Evolutionary conservation across 2,888 invertebrate genomes (phyloP), one percentile per base, ranked within the genome.

Genomic region (Corythucha ciliata): DNA sequence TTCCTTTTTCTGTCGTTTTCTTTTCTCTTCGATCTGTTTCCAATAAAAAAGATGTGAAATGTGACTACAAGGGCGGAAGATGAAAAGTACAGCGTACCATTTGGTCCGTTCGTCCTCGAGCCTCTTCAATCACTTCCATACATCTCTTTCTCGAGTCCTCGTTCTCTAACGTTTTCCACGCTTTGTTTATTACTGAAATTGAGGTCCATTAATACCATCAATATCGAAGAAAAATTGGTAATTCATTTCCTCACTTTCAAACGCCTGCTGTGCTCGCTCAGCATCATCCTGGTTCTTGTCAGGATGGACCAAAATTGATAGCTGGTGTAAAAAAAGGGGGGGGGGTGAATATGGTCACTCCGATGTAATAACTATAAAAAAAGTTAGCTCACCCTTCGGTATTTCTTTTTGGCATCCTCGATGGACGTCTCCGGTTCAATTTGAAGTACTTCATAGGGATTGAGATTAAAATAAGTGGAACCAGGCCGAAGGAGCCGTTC

Each of bases 291-390:
- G 84, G 73, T 99, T 99, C 73, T 98, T 99, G 69, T 99, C 98
- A 20, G 98, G 98, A 81, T 99, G 98, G 27, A 98, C 94, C 64
- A 98, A 75, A 68, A 98, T 91, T 16, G 98, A 97, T 64, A 97
- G 77, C 72, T 80, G 66, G 46, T 64, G 62, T 59, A 57, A 24
- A 20, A 48, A 29, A 29, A 29, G 8, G 29, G 10, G 10, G 29
- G 12, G 29, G 29, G n/a, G n/a, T n/a, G n/a, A n/a, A n/a, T n/a
- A n/a, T n/a, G n/a, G n/a, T n/a, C n/a, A n/a, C n/a, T n/a, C n/a
- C n/a, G n/a, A 29, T 8, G 29, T 29, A 29, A 8, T 29, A 8
- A n/a, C n/a, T 29, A 49, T 12, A 24, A 7, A 18, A 26, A 40
- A 18, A 18, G 7, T 37, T 7, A 22, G 59, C 69, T 65, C 64